phyloP scores from a whole-genome alignment of 2,888 invertebrate species.

The Parnassius mnemosyne region DNA sequence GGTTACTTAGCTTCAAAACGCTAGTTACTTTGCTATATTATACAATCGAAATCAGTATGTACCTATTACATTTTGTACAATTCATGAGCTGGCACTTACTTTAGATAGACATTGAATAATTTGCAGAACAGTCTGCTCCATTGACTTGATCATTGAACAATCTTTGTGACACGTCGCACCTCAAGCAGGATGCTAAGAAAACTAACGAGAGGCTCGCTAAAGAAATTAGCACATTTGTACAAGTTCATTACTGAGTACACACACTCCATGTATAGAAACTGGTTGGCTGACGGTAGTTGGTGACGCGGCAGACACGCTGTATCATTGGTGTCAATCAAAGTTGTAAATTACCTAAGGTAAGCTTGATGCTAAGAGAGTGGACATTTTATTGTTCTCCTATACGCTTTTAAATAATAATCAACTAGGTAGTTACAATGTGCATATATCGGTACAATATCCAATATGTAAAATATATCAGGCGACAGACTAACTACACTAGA shows the following conservation, averaged over 20 bases:
- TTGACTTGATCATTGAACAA: constrained; percentile 34
- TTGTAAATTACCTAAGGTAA: too few species aligned
- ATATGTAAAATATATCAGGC: too few species aligned
- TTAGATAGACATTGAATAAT: constrained; percentile 34
- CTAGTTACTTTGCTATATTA: too few species aligned
- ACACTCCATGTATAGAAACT: constrained; percentile 14
- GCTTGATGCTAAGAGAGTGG: too few species aligned
- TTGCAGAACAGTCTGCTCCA: constrained; percentile 41
- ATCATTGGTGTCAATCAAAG: too few species aligned
- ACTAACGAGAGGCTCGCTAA: constrained; percentile 4
- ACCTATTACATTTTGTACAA: neutral
- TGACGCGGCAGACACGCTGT: neutral
- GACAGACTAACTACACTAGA: too few species aligned
- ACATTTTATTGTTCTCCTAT: too few species aligned
- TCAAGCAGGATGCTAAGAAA: constrained; percentile 2
- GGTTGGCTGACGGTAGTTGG: neutral
- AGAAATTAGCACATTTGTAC: constrained; percentile 20
- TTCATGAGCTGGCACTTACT: constrained; percentile 19
- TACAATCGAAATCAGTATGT: neutral
- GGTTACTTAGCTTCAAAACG: too few species aligned
- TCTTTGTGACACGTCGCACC: constrained; percentile 1
- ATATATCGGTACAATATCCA: too few species aligned
- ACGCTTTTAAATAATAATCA: too few species aligned
- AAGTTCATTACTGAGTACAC: constrained; percentile 6
- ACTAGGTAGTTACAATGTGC: too few species aligned